Evolutionary conservation across 2,113 vertebrate genomes (phyloP), one percentile per base, ranked within the genome.

Genomic region (Solea solea): DNA sequence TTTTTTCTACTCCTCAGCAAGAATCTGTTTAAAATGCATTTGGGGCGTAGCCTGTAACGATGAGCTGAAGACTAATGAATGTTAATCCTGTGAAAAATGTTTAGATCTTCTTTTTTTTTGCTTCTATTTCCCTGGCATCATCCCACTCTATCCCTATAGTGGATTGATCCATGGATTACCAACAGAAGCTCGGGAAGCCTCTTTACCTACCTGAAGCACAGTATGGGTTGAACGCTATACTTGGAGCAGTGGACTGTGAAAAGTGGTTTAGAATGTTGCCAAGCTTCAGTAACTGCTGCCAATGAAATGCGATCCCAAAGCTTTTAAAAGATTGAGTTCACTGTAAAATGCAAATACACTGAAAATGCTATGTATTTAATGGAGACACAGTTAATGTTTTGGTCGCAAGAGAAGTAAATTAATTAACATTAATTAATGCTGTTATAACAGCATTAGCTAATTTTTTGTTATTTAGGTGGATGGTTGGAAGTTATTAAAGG

Each of bases 11-110:
- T 34, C 34, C 34, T 34, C 5, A 4, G 78, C 44, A 74, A 72
- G 61, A 70, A 86, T 72, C 82, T 74, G 68, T 88, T 90, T 86
- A 88, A 91, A 87, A 92, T 48, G 11, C 45, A 48, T 12, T 48
- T 48, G 45, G 45, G 45, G 14, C 10, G 4, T 14, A 13, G 45
- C 45, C 45, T 48, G 12, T 10, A 11, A 21, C 21, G 14, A 14
- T 5, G 45, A 12, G 78, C 79, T 44, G 68, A 58, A 77, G 66
- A 78, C 74, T 89, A 92, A 90, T 90, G 82, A 91, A 90, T 86
- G 80, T 76, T 92, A 91, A 92, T 89, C 88, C 77, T 74, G 57
- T 67, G 52, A 65, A 66, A 4, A 64, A 64, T 60, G 15, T 64
- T 76, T 8, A 7, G 49, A 63, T 61, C 45, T 62, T 53, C 57